phyloP scores from a whole-genome alignment of 1,140 invertebrate genomes.

The Lordiphosa collinella region DNA sequence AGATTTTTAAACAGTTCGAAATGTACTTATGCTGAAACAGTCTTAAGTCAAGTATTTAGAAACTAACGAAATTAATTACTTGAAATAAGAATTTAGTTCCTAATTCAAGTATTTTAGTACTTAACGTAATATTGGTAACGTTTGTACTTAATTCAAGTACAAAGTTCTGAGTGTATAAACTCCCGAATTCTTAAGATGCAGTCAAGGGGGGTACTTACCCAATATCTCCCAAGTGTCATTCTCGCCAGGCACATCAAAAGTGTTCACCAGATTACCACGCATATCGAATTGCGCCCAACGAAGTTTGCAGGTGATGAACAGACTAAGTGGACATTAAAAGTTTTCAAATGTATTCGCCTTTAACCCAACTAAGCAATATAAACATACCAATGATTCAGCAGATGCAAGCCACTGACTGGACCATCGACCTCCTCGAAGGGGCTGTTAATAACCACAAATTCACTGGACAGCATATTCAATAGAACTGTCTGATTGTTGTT shows the following conservation, averaged over 20 bases:
- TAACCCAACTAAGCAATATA: too few species aligned
- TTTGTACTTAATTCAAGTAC: too few species aligned
- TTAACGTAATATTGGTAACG: too few species aligned
- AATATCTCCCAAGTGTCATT: constrained; percentile 86
- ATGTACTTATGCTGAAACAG: too few species aligned
- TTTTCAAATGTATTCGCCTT: not conserved
- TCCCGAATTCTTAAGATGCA: not conserved
- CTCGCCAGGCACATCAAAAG: constrained; percentile 82
- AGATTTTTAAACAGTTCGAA: too few species aligned
- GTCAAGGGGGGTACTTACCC: constrained; percentile 79
- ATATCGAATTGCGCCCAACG: constrained; percentile 88
- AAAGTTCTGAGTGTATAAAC: too few species aligned
- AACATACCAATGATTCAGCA: constrained; percentile 87
- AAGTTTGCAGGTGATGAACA: constrained; percentile 82
- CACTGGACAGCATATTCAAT: constrained; percentile 94
- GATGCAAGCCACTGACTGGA: constrained; percentile 83
- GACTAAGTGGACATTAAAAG: constrained; percentile 43
- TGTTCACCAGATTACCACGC: constrained; percentile 85
- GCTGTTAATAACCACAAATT: constrained; percentile 91
- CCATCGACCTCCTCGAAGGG: constrained; percentile 84
- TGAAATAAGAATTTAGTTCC: too few species aligned
- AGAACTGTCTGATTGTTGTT: constrained; percentile 96
- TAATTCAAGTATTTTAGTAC: too few species aligned
- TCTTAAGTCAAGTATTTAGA: too few species aligned
- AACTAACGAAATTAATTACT: too few species aligned